phyloP scores from a whole-genome alignment of 2,113 vertebrate genomes.

The Aegotheles bennettii region DNA sequence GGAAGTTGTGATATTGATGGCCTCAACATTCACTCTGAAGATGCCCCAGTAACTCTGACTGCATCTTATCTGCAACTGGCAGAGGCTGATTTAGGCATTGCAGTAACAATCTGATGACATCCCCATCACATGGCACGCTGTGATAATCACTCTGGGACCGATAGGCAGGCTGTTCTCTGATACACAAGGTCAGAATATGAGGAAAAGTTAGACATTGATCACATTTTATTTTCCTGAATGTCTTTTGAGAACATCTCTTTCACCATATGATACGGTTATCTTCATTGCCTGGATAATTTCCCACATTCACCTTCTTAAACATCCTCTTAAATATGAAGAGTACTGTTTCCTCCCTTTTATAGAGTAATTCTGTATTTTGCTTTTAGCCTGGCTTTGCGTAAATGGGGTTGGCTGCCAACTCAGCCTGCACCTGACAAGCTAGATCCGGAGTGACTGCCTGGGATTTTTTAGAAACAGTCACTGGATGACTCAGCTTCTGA shows the following conservation, averaged over 20 bases:
- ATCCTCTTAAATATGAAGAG: not conserved
- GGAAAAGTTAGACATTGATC: not conserved
- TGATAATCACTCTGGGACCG: not conserved
- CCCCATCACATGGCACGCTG: not conserved
- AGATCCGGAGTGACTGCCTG: slow-evolving; percentile 13
- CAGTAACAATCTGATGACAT: not conserved
- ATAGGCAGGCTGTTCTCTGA: not conserved
- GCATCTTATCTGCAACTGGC: not conserved
- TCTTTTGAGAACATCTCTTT: not conserved
- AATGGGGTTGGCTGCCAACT: slow-evolving; percentile 22
- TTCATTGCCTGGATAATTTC: not conserved
- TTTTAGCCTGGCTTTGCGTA: not conserved
- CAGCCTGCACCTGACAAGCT: slow-evolving; percentile 17
- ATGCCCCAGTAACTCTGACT: not conserved
- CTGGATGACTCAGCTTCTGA: slow-evolving; percentile 53
- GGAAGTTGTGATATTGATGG: not conserved
- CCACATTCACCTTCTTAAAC: not conserved
- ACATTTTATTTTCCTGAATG: not conserved
- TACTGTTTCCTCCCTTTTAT: not conserved
- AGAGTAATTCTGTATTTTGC: not conserved
- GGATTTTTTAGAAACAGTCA: slow-evolving; percentile 24
- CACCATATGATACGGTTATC: not conserved
- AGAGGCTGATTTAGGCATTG: not conserved
- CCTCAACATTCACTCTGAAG: not conserved
- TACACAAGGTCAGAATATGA: not conserved